These are phyloP conservation scores for Diplosoma virens DNA, from an alignment of 23 tunicate genomes.

Conservation along the genomic window DNA sequence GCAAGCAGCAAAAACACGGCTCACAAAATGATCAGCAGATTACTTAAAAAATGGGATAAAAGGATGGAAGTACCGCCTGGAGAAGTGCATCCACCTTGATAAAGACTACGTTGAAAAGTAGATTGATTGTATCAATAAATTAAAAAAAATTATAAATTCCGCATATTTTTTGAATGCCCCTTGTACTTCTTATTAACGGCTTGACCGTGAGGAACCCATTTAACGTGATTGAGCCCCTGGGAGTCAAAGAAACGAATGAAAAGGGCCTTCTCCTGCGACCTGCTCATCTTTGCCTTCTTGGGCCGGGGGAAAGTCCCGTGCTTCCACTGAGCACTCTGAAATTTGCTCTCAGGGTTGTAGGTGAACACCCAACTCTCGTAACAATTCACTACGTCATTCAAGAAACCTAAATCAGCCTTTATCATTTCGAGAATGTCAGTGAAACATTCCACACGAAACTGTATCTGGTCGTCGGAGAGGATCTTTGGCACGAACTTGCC, in stretches of 20 bases:
- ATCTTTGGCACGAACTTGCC: constrained; percentile 1
- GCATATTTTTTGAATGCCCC: no score
- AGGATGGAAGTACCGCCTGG: no score
- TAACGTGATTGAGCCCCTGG: constrained; percentile 19
- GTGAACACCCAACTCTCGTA: constrained; percentile 24
- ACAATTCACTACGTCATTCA: constrained; percentile 17
- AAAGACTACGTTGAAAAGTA: no score
- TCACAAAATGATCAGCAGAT: no score
- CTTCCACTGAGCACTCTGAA: constrained; percentile 29
- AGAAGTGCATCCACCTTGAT: no score
- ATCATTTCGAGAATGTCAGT: constrained; percentile 2
- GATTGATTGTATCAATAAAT: no score
- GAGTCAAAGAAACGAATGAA: constrained; percentile 10
- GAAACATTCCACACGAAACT: no score
- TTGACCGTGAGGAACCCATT: constrained; percentile 20
- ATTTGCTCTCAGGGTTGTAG: constrained; percentile 22
- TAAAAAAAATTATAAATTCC: no score
- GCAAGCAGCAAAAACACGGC: no score
- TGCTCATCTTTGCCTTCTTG: constrained; percentile 21
- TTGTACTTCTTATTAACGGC: neutral
- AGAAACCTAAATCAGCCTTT: constrained; percentile 6
- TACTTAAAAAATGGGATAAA: no score
- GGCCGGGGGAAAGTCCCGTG: constrained; percentile 6
- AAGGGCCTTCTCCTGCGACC: constrained; percentile 1
- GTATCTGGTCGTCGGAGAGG: no score